A percentile compares a stretch with the other conserved stretches of the same genome.
Conservation (phyloP, 2,797 vertebrate species). For the Cercopithecus petaurista region DNA sequence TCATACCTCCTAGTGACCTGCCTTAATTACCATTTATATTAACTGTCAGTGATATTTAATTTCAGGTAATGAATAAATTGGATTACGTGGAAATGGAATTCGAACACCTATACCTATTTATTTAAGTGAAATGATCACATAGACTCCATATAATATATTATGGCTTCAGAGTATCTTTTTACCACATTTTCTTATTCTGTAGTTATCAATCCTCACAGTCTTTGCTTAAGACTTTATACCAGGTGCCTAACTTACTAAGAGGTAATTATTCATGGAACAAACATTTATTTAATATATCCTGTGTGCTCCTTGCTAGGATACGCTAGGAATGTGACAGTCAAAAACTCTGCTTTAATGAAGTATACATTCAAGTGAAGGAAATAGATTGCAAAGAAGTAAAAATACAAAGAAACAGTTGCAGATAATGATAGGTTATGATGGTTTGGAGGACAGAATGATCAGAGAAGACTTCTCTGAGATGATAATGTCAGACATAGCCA, state of each 20-base stretch:
- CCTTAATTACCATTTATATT: not conserved
- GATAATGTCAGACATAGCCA: not conserved
- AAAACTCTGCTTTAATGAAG: not conserved
- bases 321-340: not conserved
- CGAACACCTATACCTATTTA: not conserved
- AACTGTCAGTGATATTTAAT: constrained; percentile 39
- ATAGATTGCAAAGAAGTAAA: not conserved
- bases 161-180: constrained; percentile 30
- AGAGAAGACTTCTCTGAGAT: not conserved
- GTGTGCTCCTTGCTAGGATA: not conserved
- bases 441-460: not conserved
- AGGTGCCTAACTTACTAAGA: not conserved
- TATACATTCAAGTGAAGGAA: not conserved
- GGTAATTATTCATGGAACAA: not conserved
- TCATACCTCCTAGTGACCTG: not conserved
- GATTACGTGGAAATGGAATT: constrained; percentile 29
- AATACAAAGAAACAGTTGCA: not conserved
- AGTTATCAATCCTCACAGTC: not conserved
- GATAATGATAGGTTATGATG: not conserved
- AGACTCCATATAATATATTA: not conserved
- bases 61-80: constrained; percentile 30
- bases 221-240: not conserved
- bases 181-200: not conserved
- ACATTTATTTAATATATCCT: not conserved
- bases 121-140: not conserved